These are phyloP conservation scores for Lissonota sp. DNA, from an alignment of 2,888 invertebrate genomes.

Conservation along the genomic window DNA sequence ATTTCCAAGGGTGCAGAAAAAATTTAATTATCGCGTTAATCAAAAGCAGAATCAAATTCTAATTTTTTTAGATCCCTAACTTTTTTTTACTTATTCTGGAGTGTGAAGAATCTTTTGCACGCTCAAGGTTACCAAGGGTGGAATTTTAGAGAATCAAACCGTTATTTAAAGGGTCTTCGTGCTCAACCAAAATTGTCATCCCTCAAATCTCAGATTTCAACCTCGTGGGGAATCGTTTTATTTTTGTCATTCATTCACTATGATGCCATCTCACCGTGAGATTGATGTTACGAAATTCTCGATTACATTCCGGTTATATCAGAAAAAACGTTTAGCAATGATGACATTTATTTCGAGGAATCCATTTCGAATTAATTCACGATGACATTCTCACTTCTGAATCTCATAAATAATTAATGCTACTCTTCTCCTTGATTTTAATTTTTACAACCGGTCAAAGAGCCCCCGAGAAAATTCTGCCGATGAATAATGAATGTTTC, in stretches of 20 bases:
- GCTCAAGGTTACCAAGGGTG: no score
- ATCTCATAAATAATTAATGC: slow-evolving; percentile 17
- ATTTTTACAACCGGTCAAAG: no score
- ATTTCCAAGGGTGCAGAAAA: no score
- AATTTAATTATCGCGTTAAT: no score
- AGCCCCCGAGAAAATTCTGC: no score
- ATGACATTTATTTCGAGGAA: not conserved
- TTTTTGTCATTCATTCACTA: slow-evolving; percentile 4
- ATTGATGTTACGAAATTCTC: slow-evolving; percentile 44
- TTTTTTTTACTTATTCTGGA: no score
- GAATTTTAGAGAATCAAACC: no score
- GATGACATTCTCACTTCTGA: not conserved
- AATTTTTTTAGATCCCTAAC: no score
- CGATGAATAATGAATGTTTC: not conserved
- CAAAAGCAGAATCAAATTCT: no score
- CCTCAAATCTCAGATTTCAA: not conserved
- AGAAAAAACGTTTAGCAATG: slow-evolving; percentile 37
- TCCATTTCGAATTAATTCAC: slow-evolving; percentile 20
- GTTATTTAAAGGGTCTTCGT: not conserved
- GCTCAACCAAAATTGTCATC: not conserved
- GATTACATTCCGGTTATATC: slow-evolving; percentile 36
- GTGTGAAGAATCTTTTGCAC: no score
- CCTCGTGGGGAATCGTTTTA: no score
- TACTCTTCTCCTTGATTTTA: no score
- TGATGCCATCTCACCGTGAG: not conserved